phyloP scores from a whole-genome alignment of 2,888 invertebrate genomes.

The Eubasilissa splendida region DNA sequence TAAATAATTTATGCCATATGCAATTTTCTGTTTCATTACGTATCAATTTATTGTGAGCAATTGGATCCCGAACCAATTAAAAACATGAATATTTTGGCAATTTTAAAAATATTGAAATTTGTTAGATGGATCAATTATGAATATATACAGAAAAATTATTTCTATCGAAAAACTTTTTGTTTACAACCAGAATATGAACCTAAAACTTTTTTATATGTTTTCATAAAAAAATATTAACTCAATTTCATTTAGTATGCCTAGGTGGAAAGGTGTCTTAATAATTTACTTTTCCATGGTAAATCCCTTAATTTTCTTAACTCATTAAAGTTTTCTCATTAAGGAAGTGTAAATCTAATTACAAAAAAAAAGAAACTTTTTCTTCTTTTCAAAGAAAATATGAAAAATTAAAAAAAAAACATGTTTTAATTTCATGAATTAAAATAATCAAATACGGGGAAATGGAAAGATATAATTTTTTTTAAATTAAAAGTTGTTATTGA shows the following conservation, averaged over 20 bases:
- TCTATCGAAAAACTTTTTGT: not conserved
- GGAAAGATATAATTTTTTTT: not conserved
- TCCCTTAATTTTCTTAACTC: not conserved
- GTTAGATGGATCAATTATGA: too few species aligned
- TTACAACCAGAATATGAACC: not conserved
- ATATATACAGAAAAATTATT: not conserved
- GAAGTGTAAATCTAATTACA: constrained; percentile 29
- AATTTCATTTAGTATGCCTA: not conserved
- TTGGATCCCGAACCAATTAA: not conserved
- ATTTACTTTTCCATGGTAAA: constrained; percentile 23
- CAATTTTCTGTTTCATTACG: too few species aligned
- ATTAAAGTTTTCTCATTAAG: constrained; percentile 31
- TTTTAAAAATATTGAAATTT: not conserved
- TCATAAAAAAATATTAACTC: not conserved
- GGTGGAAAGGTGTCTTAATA: not conserved
- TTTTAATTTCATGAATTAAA: not conserved
- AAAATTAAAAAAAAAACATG: not conserved
- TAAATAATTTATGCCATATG: too few species aligned
- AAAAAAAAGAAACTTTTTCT: constrained; percentile 12
- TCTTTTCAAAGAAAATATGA: too few species aligned
- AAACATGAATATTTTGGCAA: not conserved
- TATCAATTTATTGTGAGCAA: too few species aligned
- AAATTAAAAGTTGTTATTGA: not conserved
- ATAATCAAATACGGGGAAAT: too few species aligned
- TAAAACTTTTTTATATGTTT: not conserved